phyloP scores from a whole-genome alignment of 2,797 vertebrate species.

The Threskiornis aethiopicus region DNA sequence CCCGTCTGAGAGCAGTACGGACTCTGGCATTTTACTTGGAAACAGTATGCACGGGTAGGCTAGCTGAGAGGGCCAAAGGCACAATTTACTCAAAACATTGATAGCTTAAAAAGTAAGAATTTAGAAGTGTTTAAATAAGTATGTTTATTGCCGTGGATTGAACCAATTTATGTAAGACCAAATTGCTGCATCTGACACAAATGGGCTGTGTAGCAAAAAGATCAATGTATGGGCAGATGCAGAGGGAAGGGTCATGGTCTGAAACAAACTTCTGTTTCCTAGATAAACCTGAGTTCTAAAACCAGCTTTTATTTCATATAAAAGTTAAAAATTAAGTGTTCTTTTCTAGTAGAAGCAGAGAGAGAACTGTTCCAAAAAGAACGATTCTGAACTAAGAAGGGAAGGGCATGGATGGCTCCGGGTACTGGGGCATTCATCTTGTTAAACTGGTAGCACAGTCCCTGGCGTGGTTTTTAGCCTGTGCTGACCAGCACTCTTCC shows the following conservation, averaged over 20 bases:
- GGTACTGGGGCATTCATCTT: background rate
- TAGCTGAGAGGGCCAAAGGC: background rate
- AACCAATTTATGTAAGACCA: background rate
- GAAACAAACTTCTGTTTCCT: background rate
- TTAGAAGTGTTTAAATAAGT: background rate
- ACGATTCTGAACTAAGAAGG: accelerated
- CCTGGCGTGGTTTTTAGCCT: background rate
- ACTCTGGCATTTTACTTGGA: background rate
- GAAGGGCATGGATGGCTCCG: background rate
- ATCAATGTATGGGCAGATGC: accelerated
- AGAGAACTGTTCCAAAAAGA: background rate
- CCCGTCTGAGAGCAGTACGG: background rate
- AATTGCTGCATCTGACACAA: background rate
- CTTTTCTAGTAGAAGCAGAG: background rate
- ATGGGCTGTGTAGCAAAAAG: accelerated
- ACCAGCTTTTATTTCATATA: background rate
- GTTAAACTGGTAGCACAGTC: background rate
- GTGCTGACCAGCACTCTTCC: background rate
- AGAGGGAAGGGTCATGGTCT: background rate
- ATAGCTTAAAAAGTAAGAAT: background rate
- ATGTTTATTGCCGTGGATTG: background rate
- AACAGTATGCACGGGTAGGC: background rate
- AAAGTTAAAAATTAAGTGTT: background rate
- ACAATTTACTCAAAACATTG: background rate
- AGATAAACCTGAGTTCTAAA: background rate